These are phyloP conservation scores for Amphipoea lucens DNA, from an alignment of 2,888 invertebrate genomes.

Conservation along the genomic window DNA sequence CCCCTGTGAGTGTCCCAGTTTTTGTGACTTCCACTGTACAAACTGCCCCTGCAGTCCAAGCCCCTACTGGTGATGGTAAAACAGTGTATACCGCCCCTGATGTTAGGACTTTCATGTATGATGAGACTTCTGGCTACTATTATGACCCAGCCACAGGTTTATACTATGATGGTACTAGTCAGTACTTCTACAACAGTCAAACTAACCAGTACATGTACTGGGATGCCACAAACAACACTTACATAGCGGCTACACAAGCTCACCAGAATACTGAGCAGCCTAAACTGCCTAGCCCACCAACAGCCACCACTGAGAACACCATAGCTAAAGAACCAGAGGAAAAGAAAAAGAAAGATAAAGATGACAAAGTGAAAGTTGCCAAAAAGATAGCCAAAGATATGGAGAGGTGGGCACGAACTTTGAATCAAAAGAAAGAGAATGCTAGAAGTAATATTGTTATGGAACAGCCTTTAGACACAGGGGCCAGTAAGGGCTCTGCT, in stretches of 20 bases:
- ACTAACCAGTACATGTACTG: constrained; percentile 98
- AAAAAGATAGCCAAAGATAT: constrained; percentile 98
- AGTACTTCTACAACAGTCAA: constrained; percentile 98
- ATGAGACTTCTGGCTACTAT: constrained; percentile 98
- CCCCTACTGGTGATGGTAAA: constrained; percentile 92
- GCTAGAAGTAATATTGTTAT: constrained; percentile 85
- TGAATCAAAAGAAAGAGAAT: constrained; percentile 98
- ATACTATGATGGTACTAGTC: constrained; percentile 98
- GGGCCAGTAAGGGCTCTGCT: constrained; percentile 93
- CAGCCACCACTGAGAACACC: constrained; percentile 78
- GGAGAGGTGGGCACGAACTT: constrained; percentile 97
- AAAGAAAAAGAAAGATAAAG: constrained; percentile 94
- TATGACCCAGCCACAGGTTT: constrained; percentile 97
- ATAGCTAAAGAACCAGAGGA: constrained; percentile 86
- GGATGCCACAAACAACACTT: constrained; percentile 94
- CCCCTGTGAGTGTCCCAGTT: constrained; percentile 88
- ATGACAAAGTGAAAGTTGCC: constrained; percentile 98
- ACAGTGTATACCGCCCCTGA: constrained; percentile 95
- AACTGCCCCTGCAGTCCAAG: constrained; percentile 82
- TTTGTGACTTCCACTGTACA: constrained; percentile 84
- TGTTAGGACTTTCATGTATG: constrained; percentile 97
- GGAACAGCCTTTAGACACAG: constrained; percentile 85
- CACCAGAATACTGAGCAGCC: constrained; percentile 83
- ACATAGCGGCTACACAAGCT: constrained; percentile 88
- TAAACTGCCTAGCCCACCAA: constrained; percentile 76